These are phyloP conservation scores for Liasis olivaceus DNA, from an alignment of 2,797 vertebrate genomes.

Conservation along the genomic window DNA sequence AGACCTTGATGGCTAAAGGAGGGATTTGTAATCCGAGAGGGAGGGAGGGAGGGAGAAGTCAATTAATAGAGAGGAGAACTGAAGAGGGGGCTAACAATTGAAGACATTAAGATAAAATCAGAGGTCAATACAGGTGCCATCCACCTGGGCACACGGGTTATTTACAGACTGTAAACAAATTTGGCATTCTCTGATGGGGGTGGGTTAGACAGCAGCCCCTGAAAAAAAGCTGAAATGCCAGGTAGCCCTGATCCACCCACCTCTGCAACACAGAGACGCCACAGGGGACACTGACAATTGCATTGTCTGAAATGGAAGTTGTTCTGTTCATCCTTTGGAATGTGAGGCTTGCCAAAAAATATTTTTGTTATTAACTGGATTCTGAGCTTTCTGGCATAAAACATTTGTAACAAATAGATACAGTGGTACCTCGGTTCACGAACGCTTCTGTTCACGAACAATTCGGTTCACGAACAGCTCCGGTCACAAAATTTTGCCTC, in stretches of 20 bases:
- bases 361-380: background rate
- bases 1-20: background rate
- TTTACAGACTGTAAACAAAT: background rate
- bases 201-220: background rate
- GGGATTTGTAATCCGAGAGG: background rate
- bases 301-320: background rate
- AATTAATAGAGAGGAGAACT: background rate
- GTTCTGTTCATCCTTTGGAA: background rate
- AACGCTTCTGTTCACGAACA: too few relatives aligned
- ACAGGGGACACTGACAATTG: background rate
- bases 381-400: background rate
- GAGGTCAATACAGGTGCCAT: background rate
- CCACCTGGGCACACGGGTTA: background rate
- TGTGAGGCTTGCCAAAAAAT: background rate
- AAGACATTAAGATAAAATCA: background rate
- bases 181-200: background rate
- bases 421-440: too few relatives aligned
- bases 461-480: too few relatives aligned
- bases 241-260: background rate
- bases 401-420: background rate
- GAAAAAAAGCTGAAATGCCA: background rate
- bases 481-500: too few relatives aligned
- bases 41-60: too few relatives aligned
- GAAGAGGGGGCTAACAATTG: background rate
- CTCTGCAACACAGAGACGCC: background rate